Base-by-base conservation (phyloP, 1,140 invertebrate genomes). In the Formica exsecta region DNA sequence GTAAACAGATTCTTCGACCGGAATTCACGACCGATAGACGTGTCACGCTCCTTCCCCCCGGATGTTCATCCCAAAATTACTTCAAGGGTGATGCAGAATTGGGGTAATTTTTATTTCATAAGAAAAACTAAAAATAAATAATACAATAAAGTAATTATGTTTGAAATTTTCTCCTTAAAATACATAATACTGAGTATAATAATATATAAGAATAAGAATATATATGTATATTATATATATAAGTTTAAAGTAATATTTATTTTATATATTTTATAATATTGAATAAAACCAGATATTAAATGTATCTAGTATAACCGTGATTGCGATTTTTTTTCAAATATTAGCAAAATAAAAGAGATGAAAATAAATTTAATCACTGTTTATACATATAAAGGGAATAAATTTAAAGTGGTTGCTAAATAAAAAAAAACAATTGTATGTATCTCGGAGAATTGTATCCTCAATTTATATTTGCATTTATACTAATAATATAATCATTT, bases 1-100 rank as follows among this genome's bases (percentile, higher is more conserved):
- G 81, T 90, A 90, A 90, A 90, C 89, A 90, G 89, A 90, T 90
- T 90, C 89, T 83, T 80, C 86, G 71, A 73, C 44, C 76, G 71
- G 76, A 87, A 90, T 86, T 86, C 81, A 29, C 59, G 88, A 90
- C 89, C 86, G 86, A 90, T 90, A 90, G 68, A 25, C 68, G 64
- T 57, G 66, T 32, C 54, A 38, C 38, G 32, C 41, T 68, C 29
- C 22, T 77, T 36, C 19, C 61, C n/a, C 81, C 71, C 29, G 25
- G 16, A 29, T 13, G 36, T 29, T 44, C 36, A 22, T 65, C 16
- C 59, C 73, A 9, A 83, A 80, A 80, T n/a, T 38, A n/a, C 59
- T 13, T 61, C 25, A 41, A 25, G 29, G 19, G 9, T 61, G 25
- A 44, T 36, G 38, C 54, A 11, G 54, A 32, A 36, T 29, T 29